These are phyloP conservation scores for Teleiodes luculella DNA, from an alignment of 2,888 invertebrate genomes.

Conservation along the genomic window DNA sequence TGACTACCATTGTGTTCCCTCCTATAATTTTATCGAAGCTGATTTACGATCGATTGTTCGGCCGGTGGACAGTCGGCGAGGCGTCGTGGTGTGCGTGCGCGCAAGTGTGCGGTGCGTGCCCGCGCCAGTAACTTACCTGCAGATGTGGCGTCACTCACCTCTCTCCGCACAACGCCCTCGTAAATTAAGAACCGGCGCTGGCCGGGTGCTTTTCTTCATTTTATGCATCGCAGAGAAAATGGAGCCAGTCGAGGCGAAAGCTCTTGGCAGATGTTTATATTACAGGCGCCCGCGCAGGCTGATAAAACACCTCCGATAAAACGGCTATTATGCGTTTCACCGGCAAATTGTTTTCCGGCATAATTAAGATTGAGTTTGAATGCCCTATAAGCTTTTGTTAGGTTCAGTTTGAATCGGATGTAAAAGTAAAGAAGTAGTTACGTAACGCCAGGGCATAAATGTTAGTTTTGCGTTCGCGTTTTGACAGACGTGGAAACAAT, in stretches of 20 bases:
- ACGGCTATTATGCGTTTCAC: conserved; percentile 43
- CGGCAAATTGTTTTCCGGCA: conserved; percentile 69
- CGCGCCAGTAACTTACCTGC: conserved; percentile 57
- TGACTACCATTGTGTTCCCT: conserved; percentile 75
- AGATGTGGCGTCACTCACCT: conserved; percentile 50
- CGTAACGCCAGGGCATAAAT: conserved; percentile 18
- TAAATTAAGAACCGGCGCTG: conserved; percentile 71
- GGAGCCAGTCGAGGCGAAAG: conserved; percentile 6
- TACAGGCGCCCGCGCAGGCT: conserved; percentile 41
- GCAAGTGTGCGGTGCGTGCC: conserved; percentile 54
- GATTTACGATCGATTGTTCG: conserved; percentile 79
- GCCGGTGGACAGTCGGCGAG: conserved; percentile 66
- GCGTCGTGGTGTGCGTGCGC: conserved; percentile 59
- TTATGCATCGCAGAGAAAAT: conserved; percentile 48
- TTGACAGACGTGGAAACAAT: conserved; percentile 53
- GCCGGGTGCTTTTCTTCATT: conserved; percentile 57
- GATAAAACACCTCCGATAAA: conserved; percentile 58
- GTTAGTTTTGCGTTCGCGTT: conserved; percentile 29
- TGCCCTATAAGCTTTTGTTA: conserved; percentile 49
- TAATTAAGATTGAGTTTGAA: conserved; percentile 71
- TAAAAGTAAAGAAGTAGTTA: conserved; percentile 41
- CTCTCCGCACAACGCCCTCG: conserved; percentile 62
- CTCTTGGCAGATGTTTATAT: conserved; percentile 51
- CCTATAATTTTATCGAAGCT: conserved; percentile 79
- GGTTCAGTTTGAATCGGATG: conserved; percentile 35